Evolutionary conservation across 1,140 invertebrate species (phyloP).

Genomic region (Chrysomallon squamiferum): DNA sequence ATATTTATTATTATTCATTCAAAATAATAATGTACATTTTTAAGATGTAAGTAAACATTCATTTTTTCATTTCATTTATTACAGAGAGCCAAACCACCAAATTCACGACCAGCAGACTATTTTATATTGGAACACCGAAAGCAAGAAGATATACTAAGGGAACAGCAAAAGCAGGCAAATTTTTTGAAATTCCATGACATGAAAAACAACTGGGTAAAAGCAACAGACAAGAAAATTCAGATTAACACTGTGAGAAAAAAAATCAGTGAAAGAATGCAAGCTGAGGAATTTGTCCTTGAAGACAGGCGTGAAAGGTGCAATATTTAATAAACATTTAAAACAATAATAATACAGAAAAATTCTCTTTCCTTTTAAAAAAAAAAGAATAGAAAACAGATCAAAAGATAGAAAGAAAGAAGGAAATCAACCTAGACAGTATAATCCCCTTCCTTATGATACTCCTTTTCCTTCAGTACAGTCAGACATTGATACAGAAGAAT

Average conservation of each 20-base stretch:
- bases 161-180: slow-evolving; percentile 41
- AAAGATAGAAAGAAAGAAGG: too few species aligned
- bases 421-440: too few species aligned
- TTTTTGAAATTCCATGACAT: slow-evolving; percentile 51
- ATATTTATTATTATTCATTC: too few species aligned
- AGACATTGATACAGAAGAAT: too few species aligned
- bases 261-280: slow-evolving; percentile 42
- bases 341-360: too few species aligned
- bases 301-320: slow-evolving; percentile 57
- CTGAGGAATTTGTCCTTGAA: slow-evolving; percentile 52
- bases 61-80: slow-evolving; percentile 28
- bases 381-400: too few species aligned
- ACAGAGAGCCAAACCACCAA: slow-evolving; percentile 52
- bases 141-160: slow-evolving; percentile 48
- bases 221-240: slow-evolving; percentile 54
- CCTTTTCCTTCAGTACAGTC: too few species aligned
- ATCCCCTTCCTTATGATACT: too few species aligned
- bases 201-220: slow-evolving; percentile 60
- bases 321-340: too few species aligned
- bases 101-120: slow-evolving; percentile 51
- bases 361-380: too few species aligned
- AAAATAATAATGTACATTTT: too few species aligned
- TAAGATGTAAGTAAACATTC: too few species aligned
- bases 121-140: slow-evolving; percentile 54
- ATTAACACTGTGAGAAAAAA: slow-evolving; percentile 46